Evolutionary conservation across 2,113 vertebrate genomes (phyloP), one percentile per base, ranked within the genome.

Genomic region (Cyanoramphus novaezelandiae): DNA sequence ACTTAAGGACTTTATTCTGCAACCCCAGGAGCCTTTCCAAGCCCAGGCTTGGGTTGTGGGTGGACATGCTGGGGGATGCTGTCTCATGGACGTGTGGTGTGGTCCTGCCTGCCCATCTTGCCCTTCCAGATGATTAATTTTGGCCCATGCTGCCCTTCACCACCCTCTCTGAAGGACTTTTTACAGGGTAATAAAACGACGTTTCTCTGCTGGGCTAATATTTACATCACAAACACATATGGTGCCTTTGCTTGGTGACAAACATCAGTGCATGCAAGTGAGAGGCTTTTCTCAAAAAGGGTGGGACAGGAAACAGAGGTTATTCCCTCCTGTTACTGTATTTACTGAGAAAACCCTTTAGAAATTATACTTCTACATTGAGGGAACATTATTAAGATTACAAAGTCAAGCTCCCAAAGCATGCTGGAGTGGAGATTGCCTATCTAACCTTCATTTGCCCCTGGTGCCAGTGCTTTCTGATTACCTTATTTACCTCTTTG

Each of bases 151-250:
- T 91, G 88, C 68, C 89, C 87, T 93, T 92, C 29, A 4, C 47
- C 1, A 0, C 49, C 53, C 43, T 87, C 29, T 62, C 31, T 80
- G 86, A 72, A 92, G 90, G 87, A 62, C 82, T 90, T 94, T 64
- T n/a, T 62, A 5, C 37, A 20, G 27, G 44, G 69, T 82, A 69
- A 76, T 82, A 83, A 92, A 92, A 85, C 82, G 59, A 77, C 76
- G 91, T 92, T 97, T 92, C 82, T 91, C 59, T 86, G 55, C 70
- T 86, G 35, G 47, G 79, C 76, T 92, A 94, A 96, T 97, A 95
- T 97, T 97, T 96, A 96, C 93, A 95, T 55, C 60, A 70, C 92
- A 97, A 94, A 97, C 79, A 92, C 82, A 92, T 28, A 53, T 1
- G 16, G 91, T 37, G 53, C 86, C 60, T 88, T 81, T 95, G 96